Conservation (phyloP, 2,113 vertebrate species). For the Corythornis madagascariensis region DNA sequence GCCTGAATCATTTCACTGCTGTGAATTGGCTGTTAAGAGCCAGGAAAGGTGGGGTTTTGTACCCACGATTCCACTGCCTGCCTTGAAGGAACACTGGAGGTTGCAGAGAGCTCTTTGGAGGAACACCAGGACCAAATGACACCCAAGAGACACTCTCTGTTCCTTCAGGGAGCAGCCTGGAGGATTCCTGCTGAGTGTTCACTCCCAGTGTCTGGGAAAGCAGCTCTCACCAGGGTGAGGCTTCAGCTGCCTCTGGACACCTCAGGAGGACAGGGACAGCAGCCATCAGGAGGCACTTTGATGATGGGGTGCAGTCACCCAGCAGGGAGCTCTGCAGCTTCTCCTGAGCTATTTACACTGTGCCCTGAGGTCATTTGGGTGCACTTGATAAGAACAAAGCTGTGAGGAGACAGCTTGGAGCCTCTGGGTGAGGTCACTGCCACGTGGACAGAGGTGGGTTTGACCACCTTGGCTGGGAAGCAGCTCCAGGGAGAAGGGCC, state of each 20-base stretch:
- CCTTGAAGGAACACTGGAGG: background rate
- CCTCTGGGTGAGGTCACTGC: rapidly evolving
- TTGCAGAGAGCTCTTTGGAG: background rate
- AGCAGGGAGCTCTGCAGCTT: background rate
- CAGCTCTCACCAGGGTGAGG: background rate
- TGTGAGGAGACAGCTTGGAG: background rate
- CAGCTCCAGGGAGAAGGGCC: background rate
- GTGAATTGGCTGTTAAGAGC: background rate
- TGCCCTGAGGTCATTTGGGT: background rate
- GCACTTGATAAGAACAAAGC: background rate
- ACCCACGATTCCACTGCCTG: background rate
- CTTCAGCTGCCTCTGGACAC: background rate
- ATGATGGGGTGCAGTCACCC: background rate
- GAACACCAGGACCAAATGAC: background rate
- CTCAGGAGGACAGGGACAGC: background rate
- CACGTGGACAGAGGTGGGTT: background rate
- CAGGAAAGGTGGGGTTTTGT: background rate
- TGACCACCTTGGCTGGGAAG: background rate
- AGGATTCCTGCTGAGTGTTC: background rate
- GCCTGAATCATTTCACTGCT: background rate
- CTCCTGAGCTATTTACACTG: background rate
- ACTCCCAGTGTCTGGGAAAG: background rate
- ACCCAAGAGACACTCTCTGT: background rate
- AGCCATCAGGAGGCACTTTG: background rate
- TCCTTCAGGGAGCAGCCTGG: background rate